These are phyloP conservation scores for Chaetoderma sp. DNA, from an alignment of 2,888 invertebrate species.

Conservation along the genomic window DNA sequence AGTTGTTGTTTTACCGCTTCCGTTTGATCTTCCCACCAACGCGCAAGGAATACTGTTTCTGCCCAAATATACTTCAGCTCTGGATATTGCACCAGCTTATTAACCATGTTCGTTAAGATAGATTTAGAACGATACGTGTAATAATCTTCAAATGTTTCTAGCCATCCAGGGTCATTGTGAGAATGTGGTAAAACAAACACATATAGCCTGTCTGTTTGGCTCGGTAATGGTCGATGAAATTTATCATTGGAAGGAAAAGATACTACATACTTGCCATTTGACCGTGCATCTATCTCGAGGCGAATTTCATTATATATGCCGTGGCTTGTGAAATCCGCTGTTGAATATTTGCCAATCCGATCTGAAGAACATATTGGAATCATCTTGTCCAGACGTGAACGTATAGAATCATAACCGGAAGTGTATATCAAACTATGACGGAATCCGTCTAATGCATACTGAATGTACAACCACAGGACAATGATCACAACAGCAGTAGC, in stretches of 20 bases:
- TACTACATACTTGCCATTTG: slow-evolving; percentile 98
- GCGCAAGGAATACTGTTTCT: slow-evolving; percentile 90
- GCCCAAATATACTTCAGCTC: slow-evolving; percentile 97
- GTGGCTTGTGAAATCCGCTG: no score
- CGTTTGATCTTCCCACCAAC: slow-evolving; percentile 83
- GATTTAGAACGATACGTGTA: slow-evolving; percentile 87
- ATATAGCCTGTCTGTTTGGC: slow-evolving; percentile 82
- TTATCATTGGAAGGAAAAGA: slow-evolving; percentile 88
- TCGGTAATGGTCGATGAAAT: slow-evolving; percentile 82
- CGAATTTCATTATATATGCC: slow-evolving; percentile 88
- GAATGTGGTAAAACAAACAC: slow-evolving; percentile 98
- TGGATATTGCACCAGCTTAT: slow-evolving; percentile 81
- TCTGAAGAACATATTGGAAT: no score
- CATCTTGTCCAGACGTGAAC: no score
- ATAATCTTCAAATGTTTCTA: slow-evolving; percentile 94
- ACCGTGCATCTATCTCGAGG: slow-evolving; percentile 88
- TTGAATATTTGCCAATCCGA: no score
- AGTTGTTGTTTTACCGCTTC: slow-evolving; percentile 1
- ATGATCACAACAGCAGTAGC: no score
- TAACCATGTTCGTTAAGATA: slow-evolving; percentile 90
- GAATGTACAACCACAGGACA: no score
- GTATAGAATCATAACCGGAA: no score
- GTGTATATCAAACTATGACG: no score
- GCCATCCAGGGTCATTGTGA: slow-evolving; percentile 95
- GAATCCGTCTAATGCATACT: no score